These are phyloP conservation scores for Crioceris asparagi DNA, from an alignment of 2,888 invertebrate species.

Conservation along the genomic window DNA sequence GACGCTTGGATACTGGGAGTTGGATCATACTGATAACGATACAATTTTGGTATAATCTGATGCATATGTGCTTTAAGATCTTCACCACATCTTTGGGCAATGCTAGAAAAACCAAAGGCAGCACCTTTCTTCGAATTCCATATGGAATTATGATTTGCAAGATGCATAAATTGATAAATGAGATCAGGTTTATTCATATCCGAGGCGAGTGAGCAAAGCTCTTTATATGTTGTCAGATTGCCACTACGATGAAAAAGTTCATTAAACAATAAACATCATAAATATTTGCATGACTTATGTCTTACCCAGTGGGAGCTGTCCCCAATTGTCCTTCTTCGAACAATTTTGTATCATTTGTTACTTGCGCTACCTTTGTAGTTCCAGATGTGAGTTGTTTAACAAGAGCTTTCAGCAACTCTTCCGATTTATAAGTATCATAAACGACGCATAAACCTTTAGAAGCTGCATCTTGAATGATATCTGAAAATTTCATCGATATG, in stretches of 20 bases:
- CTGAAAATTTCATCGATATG: conserved; percentile 38
- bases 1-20: conserved; percentile 84
- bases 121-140: conserved; percentile 95
- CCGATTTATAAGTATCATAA: conserved; percentile 68
- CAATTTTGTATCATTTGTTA: conserved; percentile 71
- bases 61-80: conserved; percentile 73
- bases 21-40: conserved; percentile 88
- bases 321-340: conserved; percentile 84
- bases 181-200: conserved; percentile 92
- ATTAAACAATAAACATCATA: conserved; percentile 6
- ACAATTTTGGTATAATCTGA: conserved; percentile 78
- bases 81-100: conserved; percentile 73
- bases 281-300: conserved; percentile 2
- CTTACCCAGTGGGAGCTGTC: conserved; percentile 74
- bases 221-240: conserved; percentile 86
- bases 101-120: conserved; percentile 83
- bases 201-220: conserved; percentile 84
- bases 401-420: conserved; percentile 62
- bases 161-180: conserved; percentile 90
- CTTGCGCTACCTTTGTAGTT: conserved; percentile 53
- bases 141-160: conserved; percentile 87
- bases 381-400: conserved; percentile 77
- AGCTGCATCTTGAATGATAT: conserved; percentile 87
- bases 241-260: no score
- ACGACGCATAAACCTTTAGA: conserved; percentile 84